Evolutionary conservation across 2,797 vertebrate species (phyloP).

Genomic region (Takifugu ocellatus): DNA sequence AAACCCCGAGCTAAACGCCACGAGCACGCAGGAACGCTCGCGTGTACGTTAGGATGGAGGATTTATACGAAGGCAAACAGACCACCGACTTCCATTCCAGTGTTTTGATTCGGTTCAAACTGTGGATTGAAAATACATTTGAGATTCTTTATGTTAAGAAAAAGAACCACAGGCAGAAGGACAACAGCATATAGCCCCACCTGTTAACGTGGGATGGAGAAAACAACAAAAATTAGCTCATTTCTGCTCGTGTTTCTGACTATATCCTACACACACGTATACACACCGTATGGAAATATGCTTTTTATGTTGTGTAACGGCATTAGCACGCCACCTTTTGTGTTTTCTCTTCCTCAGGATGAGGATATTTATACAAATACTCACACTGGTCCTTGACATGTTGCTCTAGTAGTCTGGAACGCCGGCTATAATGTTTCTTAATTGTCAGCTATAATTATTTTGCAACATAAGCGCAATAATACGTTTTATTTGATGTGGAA

Average conservation of each 20-base stretch:
- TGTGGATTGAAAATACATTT: not conserved
- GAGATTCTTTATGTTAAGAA: not conserved
- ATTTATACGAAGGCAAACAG: conserved; percentile 16
- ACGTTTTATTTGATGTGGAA: too few relatives aligned
- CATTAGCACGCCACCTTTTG: not conserved
- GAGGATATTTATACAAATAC: too few relatives aligned
- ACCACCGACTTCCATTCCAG: too few relatives aligned
- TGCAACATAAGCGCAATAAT: too few relatives aligned
- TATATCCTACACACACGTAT: not conserved
- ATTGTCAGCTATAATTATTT: too few relatives aligned
- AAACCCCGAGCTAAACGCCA: conserved; percentile 64
- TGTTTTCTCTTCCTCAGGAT: too few relatives aligned
- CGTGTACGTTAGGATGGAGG: conserved; percentile 49
- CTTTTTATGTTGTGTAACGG: not conserved
- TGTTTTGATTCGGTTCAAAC: too few relatives aligned
- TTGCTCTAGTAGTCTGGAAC: too few relatives aligned
- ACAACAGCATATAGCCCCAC: not conserved
- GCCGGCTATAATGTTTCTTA: too few relatives aligned
- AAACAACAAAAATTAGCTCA: conserved; percentile 1
- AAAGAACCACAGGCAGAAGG: not conserved
- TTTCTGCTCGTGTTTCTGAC: not conserved
- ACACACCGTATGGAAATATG: not conserved
- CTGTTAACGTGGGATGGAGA: too few relatives aligned
- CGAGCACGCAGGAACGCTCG: conserved; percentile 64
- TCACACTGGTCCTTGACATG: too few relatives aligned